Percentiles rank a stretch among this genome's conserved stretches.
Conservation (phyloP, 1,140 invertebrate genomes). For the Propsilocerus akamusi region DNA sequence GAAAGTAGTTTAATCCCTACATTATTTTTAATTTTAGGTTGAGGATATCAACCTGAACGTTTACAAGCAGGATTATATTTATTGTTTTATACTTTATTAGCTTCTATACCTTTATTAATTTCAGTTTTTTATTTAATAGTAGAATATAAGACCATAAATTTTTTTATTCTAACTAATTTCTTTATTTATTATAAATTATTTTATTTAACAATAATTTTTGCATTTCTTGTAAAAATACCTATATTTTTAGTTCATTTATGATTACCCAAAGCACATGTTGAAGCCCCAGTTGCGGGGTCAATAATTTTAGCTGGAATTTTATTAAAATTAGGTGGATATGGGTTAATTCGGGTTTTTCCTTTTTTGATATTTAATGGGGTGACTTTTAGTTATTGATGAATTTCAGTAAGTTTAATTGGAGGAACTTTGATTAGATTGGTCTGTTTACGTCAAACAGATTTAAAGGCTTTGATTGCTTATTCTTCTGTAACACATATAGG, state of each 20-base stretch:
- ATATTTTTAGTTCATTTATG: constrained; percentile 49
- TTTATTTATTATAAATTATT: constrained; percentile 26
- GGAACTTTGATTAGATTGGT: constrained; percentile 32
- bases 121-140: constrained; percentile 29
- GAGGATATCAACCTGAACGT: constrained; percentile 39
- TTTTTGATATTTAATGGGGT: constrained; percentile 24
- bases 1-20: constrained; percentile 38
- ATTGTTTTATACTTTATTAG: constrained; percentile 40
- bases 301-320: constrained; percentile 51
- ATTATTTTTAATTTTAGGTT: constrained; percentile 41
- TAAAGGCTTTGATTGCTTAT: constrained; percentile 42
- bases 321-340: constrained; percentile 46
- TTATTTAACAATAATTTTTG: constrained; percentile 30
- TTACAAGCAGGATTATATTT: constrained; percentile 36
- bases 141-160: constrained; percentile 23
- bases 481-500: constrained; percentile 40
- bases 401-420: constrained; percentile 32
- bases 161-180: constrained; percentile 27
- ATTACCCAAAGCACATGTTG: constrained; percentile 52
- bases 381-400: constrained; percentile 26
- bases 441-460: constrained; percentile 37
- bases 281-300: constrained; percentile 44
- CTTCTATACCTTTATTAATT: constrained; percentile 37
- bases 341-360: constrained; percentile 31
- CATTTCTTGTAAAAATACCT: constrained; percentile 50